Evolutionary conservation across 1,140 invertebrate genomes (phyloP).

Genomic region (Metaphire vulgaris): DNA sequence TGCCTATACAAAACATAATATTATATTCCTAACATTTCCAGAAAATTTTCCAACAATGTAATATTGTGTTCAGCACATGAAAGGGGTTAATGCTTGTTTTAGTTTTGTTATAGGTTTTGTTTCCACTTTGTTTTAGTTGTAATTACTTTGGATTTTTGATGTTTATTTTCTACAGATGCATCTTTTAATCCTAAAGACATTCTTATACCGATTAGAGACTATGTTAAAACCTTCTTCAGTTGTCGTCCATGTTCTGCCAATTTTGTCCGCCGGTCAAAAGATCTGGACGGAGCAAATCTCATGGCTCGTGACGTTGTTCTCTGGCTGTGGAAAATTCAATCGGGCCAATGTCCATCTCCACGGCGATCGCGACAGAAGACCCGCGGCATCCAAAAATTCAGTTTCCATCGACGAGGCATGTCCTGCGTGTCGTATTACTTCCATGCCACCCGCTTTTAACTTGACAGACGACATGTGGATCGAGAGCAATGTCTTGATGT

Average conservation of each 20-base stretch:
- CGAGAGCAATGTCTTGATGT: neutral
- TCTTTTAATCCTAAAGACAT: neutral
- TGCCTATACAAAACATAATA: too few species aligned
- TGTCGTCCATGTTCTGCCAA: conserved; percentile 81
- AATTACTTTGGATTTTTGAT: neutral
- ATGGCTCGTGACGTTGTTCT: conserved; percentile 69
- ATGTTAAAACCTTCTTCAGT: conserved; percentile 87
- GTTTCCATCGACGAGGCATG: conserved; percentile 72
- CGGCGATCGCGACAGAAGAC: conserved; percentile 81
- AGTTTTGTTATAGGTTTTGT: too few species aligned
- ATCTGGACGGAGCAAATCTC: conserved; percentile 63
- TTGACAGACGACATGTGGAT: neutral
- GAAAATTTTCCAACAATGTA: too few species aligned
- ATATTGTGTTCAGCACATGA: too few species aligned
- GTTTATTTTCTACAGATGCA: neutral
- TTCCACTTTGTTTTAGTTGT: too few species aligned
- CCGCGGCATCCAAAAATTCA: conserved; percentile 80
- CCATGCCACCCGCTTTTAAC: neutral
- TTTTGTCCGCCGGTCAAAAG: conserved; percentile 64
- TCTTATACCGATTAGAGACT: conserved; percentile 73
- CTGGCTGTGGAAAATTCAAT: conserved; percentile 90
- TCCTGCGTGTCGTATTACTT: conserved; percentile 58
- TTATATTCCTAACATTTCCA: too few species aligned
- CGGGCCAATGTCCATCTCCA: conserved; percentile 74
- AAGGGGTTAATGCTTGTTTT: too few species aligned